These are phyloP conservation scores for Xenops minutus DNA, from an alignment of 2,797 vertebrate species.

Conservation along the genomic window DNA sequence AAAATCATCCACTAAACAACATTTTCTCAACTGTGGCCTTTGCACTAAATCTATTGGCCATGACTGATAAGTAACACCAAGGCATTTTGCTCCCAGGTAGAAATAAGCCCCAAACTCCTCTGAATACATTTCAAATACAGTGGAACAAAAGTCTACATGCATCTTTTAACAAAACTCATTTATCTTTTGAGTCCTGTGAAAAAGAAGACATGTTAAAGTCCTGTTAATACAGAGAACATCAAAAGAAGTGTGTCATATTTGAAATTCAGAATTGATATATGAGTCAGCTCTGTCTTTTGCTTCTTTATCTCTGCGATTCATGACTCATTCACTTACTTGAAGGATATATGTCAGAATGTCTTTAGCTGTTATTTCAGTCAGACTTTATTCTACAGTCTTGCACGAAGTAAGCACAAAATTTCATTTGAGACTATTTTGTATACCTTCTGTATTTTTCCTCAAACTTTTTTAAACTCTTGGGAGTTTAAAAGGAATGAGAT, in stretches of 20 bases:
- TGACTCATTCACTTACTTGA: conserved; percentile 18
- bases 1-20: neutral
- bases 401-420: neutral
- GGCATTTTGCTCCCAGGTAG: neutral
- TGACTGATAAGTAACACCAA: neutral
- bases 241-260: neutral
- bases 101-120: neutral
- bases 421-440: neutral
- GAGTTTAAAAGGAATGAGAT: neutral
- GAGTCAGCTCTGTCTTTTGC: conserved; percentile 13
- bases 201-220: neutral
- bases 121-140: neutral
- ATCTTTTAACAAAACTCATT: neutral
- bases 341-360: neutral
- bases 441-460: neutral
- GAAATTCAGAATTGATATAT: neutral
- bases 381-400: neutral
- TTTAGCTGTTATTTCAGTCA: neutral
- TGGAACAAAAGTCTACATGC: neutral
- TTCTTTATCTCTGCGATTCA: neutral
- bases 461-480: neutral
- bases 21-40: neutral
- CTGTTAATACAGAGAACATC: neutral
- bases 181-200: neutral
- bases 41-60: neutral